Base-by-base conservation (phyloP, 64 coral and sea anemone species). In the Acropora yongei region DNA sequence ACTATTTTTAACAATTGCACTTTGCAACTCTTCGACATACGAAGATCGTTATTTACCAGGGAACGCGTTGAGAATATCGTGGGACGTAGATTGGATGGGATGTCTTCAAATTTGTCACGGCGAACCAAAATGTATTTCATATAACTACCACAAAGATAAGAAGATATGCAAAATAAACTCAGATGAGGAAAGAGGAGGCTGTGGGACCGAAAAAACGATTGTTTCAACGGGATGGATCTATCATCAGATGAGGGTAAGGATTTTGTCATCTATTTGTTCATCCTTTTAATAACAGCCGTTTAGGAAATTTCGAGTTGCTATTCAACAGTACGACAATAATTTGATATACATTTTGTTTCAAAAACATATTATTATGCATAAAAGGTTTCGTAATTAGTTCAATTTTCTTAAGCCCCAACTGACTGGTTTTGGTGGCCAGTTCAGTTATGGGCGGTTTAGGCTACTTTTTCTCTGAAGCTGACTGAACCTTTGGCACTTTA, bases 181-280 rank as follows among this genome's bases (percentile, higher is more conserved):
- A 7, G 30, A 72, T 19, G 82, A 65, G 4, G 6, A 71, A 48
- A 85, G 42, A 7, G n/a, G 41, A 4, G 44, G 49, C 8, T 85
- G 65, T 17, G 65, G 17, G 6, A n/a, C 17, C 45, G 18, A 13
- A 42, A 3, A 6, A 18, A 49, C 44, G 5, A 67, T 85, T 2
- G 3, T 13, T 17, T 85, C 65, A 72, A 39, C 14, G 49, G 82
- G 18, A 8, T 85, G 82, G 82, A 71, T 49, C 1, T 85, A 71
- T 17, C 82, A 85, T 30, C 63, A 85, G 63, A 71, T 85, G 72
- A 85, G 82, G 44, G 82, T 85, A 49, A 85, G 82, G 1, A 44
- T 47, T 11, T 6, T 84, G 6, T 17, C 18, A 68, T 2, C 8
- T 0, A 58, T 57, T 81, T 39, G 5, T 57, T 48, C 30, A 30